Evolutionary conservation across 1,140 invertebrate genomes (phyloP).

Genomic region (Drosophila takahashii): DNA sequence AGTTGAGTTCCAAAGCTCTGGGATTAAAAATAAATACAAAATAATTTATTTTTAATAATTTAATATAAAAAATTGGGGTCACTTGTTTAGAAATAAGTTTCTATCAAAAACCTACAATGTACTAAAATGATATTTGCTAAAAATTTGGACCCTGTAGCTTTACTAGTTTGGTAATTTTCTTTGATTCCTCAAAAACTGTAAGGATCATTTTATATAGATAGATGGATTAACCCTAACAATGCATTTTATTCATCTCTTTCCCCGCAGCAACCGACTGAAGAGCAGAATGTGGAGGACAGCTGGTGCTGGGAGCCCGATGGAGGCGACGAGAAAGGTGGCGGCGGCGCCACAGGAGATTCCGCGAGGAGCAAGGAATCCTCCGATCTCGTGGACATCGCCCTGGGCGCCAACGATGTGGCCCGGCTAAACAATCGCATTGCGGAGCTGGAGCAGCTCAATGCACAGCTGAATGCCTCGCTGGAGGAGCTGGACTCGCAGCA

Average conservation of each 20-base stretch:
- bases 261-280: constrained; percentile 46
- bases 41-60: no score
- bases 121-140: no score
- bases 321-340: not conserved
- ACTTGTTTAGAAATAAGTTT: no score
- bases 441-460: constrained; percentile 82
- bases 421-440: constrained; percentile 79
- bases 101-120: no score
- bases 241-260: not conserved
- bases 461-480: constrained; percentile 86
- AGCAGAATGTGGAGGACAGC: constrained; percentile 84
- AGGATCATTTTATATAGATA: not conserved
- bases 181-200: no score
- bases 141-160: no score
- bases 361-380: constrained; percentile 8
- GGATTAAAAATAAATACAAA: no score
- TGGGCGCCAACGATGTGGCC: constrained; percentile 76
- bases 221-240: not conserved
- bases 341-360: constrained; percentile 1
- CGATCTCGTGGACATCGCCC: constrained; percentile 56
- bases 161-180: no score
- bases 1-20: not conserved
- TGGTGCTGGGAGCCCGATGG: constrained; percentile 87
- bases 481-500: constrained; percentile 91
- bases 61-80: no score